phyloP scores from a whole-genome alignment of 2,888 invertebrate species.

The Choreutis nemorana region DNA sequence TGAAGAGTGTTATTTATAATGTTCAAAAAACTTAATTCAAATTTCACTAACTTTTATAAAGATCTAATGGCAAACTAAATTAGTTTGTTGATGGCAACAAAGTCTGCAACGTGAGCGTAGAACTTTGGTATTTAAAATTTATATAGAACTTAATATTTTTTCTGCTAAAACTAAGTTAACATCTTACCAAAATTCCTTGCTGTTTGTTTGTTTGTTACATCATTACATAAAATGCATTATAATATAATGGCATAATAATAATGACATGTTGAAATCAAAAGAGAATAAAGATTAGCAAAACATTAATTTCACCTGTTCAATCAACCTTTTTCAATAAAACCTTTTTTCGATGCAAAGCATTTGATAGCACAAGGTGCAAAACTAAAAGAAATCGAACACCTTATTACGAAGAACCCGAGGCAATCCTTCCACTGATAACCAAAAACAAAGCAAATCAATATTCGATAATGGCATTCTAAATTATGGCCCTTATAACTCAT shows the following conservation, averaged over 20 bases:
- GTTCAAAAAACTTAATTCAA: too few species aligned
- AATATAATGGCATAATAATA: slow-evolving; percentile 1
- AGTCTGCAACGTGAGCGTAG: too few species aligned
- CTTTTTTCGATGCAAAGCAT: slow-evolving; percentile 27
- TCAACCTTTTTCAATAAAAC: slow-evolving; percentile 36
- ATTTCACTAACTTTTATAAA: too few species aligned
- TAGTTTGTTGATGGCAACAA: too few species aligned
- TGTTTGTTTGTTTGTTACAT: too few species aligned
- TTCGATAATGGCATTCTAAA: slow-evolving; percentile 44
- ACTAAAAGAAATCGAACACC: slow-evolving; percentile 37
- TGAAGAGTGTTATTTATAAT: too few species aligned
- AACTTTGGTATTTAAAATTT: too few species aligned
- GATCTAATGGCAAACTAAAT: too few species aligned
- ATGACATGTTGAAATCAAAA: slow-evolving; percentile 5
- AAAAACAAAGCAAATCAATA: slow-evolving; percentile 52
- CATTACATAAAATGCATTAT: not conserved
- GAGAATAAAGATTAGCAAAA: slow-evolving; percentile 18
- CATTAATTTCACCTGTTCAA: slow-evolving; percentile 35
- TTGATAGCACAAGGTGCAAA: slow-evolving; percentile 58
- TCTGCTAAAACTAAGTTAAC: too few species aligned
- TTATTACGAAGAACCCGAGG: slow-evolving; percentile 43
- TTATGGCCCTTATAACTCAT: slow-evolving; percentile 45
- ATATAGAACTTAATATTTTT: too few species aligned
- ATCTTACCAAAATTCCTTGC: too few species aligned
- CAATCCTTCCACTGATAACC: slow-evolving; percentile 21